Conservation (phyloP, 2,888 invertebrate species). For the Xylota sylvarum region DNA sequence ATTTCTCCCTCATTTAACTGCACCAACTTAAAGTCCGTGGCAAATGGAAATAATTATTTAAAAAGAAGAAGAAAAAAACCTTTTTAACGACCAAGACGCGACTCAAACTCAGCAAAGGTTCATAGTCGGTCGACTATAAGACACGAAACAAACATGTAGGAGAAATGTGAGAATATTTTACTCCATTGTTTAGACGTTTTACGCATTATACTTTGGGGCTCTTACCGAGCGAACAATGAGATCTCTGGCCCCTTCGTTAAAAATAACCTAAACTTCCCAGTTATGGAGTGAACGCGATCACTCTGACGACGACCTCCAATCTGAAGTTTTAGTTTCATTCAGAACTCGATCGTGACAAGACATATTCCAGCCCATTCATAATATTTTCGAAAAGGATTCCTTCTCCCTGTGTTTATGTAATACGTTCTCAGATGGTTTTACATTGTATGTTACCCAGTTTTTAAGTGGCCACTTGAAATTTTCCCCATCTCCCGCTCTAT, state of each 20-base stretch:
- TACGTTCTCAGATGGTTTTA: constrained; percentile 7
- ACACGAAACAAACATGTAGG: constrained; percentile 61
- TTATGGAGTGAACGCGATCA: constrained; percentile 63
- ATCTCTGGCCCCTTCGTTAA: constrained; percentile 54
- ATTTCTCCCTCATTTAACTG: constrained; percentile 64
- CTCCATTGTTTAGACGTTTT: constrained; percentile 63
- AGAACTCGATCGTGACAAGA: constrained; percentile 78
- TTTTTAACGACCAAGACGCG: constrained; percentile 59
- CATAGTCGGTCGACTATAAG: constrained; percentile 24
- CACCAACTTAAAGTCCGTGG: constrained; percentile 53
- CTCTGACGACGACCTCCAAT: constrained; percentile 62
- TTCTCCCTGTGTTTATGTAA: constrained; percentile 20
- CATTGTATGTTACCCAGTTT: constrained; percentile 31
- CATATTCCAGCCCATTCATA: constrained; percentile 39
- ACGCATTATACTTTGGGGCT: constrained; percentile 66
- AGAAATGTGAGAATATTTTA: constrained; percentile 76
- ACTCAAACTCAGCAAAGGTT: constrained; percentile 55
- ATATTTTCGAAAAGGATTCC: constrained; percentile 34
- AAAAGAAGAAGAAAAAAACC: constrained; percentile 33
- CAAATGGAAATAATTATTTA: constrained; percentile 71
- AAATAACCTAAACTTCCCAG: constrained; percentile 58
- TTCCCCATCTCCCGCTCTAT: constrained; percentile 16
- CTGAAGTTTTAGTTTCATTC: constrained; percentile 78
- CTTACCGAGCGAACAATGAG: constrained; percentile 52
- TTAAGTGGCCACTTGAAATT: constrained; percentile 34